phyloP scores from a whole-genome alignment of 2,888 invertebrate species.

The Helleia helle region DNA sequence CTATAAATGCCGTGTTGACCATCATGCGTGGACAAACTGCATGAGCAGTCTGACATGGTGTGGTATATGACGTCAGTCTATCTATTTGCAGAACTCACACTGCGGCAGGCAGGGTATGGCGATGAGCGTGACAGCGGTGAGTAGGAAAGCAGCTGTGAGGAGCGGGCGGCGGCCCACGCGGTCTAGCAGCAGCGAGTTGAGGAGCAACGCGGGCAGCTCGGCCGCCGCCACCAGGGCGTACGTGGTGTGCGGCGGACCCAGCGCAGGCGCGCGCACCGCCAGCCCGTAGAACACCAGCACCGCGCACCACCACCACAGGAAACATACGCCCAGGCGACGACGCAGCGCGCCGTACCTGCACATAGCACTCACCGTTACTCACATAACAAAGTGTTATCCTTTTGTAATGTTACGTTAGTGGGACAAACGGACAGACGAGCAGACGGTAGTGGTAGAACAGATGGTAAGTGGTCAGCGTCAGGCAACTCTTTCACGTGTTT shows the following conservation, averaged over 20 bases:
- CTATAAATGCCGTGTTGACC: too few relatives aligned
- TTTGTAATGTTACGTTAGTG: too few relatives aligned
- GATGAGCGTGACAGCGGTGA: slow-evolving; percentile 46
- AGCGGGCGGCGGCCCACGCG: slow-evolving; percentile 51
- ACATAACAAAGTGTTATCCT: too few relatives aligned
- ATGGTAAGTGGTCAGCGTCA: too few relatives aligned
- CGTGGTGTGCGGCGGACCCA: slow-evolving; percentile 50
- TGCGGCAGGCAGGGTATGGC: slow-evolving; percentile 41
- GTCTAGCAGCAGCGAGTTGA: slow-evolving; percentile 58
- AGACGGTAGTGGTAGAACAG: too few relatives aligned
- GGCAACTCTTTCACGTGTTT: too few relatives aligned
- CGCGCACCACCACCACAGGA: slow-evolving; percentile 57
- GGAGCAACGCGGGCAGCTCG: slow-evolving; percentile 52
- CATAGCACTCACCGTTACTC: background rate
- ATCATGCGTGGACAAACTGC: too few relatives aligned
- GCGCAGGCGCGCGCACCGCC: slow-evolving; percentile 52
- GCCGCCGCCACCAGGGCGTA: slow-evolving; percentile 55
- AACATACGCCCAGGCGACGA: slow-evolving; percentile 50
- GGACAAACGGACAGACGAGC: too few relatives aligned
- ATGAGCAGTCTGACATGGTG: too few relatives aligned
- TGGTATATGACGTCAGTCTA: too few relatives aligned
- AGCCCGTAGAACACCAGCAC: slow-evolving; percentile 67
- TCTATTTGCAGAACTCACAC: slow-evolving; percentile 30
- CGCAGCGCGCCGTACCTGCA: slow-evolving; percentile 49
- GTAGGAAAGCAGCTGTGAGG: slow-evolving; percentile 50